Evolutionary conservation across 2,888 invertebrate species (phyloP), one percentile per base, ranked within the genome.

Genomic region (Catocala fraxini): DNA sequence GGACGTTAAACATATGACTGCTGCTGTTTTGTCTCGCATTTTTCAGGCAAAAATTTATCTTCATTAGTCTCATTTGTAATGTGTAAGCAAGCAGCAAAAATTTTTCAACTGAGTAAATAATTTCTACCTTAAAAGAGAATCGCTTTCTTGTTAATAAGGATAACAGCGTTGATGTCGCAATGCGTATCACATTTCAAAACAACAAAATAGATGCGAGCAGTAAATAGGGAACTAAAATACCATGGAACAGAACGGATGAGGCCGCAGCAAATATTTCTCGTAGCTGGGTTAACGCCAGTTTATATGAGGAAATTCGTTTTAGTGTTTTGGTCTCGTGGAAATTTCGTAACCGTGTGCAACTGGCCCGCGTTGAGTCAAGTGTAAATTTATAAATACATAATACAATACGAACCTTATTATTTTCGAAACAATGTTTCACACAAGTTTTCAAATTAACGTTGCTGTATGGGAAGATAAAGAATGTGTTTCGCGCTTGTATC

Each of bases 281-380:
- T 66, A 84, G 87, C 82, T 84, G 79, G 85, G 84, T 85, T 85
- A 84, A 84, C 82, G 83, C 78, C 75, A 73, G 79, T 73, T 80
- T 75, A 73, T 79, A 86, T 85, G 86, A 82, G 82, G 86, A 86
- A 86, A 89, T 86, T 85, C 71, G 77, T 82, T 87, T 86, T 83
- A 84, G 79, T 80, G 78, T 77, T 85, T 83, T 81, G 78, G 80
- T 84, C 78, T 82, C 82, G 74, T 75, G 75, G 74, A 75, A 70
- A 80, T 88, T 84, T 87, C 80, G 84, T 81, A 86, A 87, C 74
- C 47, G 65, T 68, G 56, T 62, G 73, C 74, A 79, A 78, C 79
- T 73, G 73, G 73, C 72, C 71, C 75, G 70, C 63, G 70, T 68
- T 79, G 81, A 80, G 77, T 79, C 80, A 81, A 81, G 71, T 80